phyloP scores from a whole-genome alignment of 2,113 vertebrate genomes.

The Lota lota region DNA sequence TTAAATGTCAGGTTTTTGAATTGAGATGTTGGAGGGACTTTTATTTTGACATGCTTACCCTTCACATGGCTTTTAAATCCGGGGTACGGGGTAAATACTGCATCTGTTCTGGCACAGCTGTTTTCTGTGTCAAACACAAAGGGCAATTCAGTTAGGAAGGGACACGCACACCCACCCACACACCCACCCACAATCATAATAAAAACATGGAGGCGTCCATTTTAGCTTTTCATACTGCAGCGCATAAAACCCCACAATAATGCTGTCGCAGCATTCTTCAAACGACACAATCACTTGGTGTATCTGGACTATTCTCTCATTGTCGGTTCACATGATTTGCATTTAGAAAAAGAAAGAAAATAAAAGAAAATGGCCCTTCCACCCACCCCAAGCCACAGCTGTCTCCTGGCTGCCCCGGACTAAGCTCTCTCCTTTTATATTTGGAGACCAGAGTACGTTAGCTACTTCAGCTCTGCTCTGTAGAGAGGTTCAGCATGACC shows the following conservation, averaged over 20 bases:
- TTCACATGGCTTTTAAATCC: conserved; percentile 98
- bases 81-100: conserved; percentile 94
- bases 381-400: background rate
- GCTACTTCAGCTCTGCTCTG: conserved; percentile 61
- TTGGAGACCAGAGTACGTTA: conserved; percentile 61
- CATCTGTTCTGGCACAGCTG: conserved; percentile 98
- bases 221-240: too few relatives aligned
- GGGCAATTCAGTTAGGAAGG: conserved; percentile 19
- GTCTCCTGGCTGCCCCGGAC: conserved; percentile 47
- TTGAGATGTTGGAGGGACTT: background rate
- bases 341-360: background rate
- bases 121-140: conserved; percentile 78
- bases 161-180: background rate
- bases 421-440: conserved; percentile 48
- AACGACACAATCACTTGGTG: background rate
- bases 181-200: background rate
- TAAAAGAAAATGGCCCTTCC: background rate
- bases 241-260: too few relatives aligned
- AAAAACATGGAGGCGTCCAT: too few relatives aligned
- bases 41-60: conserved; percentile 68
- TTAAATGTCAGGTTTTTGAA: too few relatives aligned
- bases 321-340: too few relatives aligned
- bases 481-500: conserved; percentile 68
- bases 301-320: background rate
- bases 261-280: background rate